Conservation (phyloP, 2,888 invertebrate genomes). For the Tipula unca region DNA sequence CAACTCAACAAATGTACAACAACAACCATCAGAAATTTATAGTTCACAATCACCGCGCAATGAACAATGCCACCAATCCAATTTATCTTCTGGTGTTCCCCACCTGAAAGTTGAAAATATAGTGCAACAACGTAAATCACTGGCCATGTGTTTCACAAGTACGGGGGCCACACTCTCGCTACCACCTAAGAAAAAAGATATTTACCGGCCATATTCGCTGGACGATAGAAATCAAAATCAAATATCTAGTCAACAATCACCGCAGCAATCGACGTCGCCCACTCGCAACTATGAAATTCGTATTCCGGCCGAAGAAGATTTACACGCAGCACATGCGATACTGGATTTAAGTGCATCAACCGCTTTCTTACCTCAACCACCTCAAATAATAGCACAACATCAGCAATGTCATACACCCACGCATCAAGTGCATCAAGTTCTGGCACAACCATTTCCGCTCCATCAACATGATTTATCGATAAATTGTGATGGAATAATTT, state of each 20-base stretch:
- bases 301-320: constrained; percentile 68
- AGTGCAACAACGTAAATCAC: constrained; percentile 51
- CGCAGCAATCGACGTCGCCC: constrained; percentile 40
- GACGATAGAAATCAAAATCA: constrained; percentile 51
- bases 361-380: constrained; percentile 56
- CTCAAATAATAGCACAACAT: constrained; percentile 34
- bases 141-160: constrained; percentile 77
- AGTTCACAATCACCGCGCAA: constrained; percentile 24
- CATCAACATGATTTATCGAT: not conserved
- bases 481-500: not conserved
- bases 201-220: constrained; percentile 79
- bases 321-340: constrained; percentile 82
- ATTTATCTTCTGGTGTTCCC: not conserved
- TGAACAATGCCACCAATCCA: constrained; percentile 26
- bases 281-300: constrained; percentile 46
- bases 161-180: constrained; percentile 73
- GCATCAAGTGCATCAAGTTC: not conserved
- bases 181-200: constrained; percentile 86
- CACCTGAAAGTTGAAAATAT: constrained; percentile 22
- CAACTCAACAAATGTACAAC: constrained; percentile 36
- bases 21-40: constrained; percentile 40
- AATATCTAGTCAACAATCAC: constrained; percentile 25
- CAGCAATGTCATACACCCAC: constrained; percentile 23
- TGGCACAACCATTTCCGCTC: not conserved
- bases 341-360: constrained; percentile 82